Conservation (phyloP, 2,888 invertebrate species). For the Oscheius sp. region DNA sequence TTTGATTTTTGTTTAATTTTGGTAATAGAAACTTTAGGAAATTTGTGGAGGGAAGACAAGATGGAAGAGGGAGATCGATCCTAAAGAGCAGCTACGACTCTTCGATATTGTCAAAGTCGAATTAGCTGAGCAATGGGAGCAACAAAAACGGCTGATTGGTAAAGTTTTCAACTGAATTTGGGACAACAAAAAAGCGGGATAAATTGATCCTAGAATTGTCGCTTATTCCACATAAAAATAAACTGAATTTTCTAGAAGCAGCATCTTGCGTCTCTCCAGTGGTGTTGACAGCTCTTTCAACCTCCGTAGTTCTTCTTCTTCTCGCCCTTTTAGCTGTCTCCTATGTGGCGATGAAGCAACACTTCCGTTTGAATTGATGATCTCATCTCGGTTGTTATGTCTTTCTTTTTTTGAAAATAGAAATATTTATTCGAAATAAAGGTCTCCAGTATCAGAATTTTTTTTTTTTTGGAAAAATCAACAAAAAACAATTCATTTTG, state of each 20-base stretch:
- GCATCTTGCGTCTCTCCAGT: constrained; percentile 24
- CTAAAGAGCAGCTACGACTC: constrained; percentile 37
- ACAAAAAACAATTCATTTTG: too few species aligned
- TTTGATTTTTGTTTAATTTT: constrained; percentile 18
- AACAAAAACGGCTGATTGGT: constrained; percentile 27
- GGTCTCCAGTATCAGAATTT: too few species aligned
- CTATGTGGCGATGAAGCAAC: constrained; percentile 26
- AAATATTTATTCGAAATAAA: constrained; percentile 15
- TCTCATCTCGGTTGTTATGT: constrained; percentile 8
- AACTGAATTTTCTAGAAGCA: constrained; percentile 20
- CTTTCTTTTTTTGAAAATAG: constrained; percentile 4
- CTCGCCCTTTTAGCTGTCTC: constrained; percentile 26
- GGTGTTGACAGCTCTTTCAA: constrained; percentile 6
- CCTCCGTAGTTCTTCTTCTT: constrained; percentile 9
- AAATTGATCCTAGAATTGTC: too few species aligned
- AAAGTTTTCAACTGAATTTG: too few species aligned
- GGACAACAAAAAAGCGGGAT: too few species aligned
- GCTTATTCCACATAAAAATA: too few species aligned
- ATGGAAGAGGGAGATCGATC: constrained; percentile 9
- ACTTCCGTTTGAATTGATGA: constrained; percentile 23
- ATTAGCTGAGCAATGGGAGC: constrained; percentile 37
- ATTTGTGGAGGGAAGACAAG: too few species aligned
- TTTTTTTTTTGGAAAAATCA: background rate
- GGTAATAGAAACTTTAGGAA: too few species aligned
- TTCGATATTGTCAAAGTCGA: constrained; percentile 59